Base-by-base conservation (phyloP, 2,113 vertebrate species). In the Orientallactaga bullata region DNA sequence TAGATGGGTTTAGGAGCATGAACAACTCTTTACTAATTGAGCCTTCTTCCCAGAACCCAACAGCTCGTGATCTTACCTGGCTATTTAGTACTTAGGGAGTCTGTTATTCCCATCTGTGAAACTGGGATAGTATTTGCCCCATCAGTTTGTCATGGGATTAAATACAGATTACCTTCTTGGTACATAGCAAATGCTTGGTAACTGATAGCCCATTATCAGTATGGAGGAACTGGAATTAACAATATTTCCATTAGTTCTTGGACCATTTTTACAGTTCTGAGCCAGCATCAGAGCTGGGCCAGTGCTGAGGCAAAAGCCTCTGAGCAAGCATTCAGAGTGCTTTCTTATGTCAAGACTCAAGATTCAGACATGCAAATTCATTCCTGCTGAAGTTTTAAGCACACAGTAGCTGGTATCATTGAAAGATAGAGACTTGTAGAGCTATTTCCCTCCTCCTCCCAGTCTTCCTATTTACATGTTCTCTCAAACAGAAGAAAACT, bases 231-330 rank as follows among this genome's bases (percentile, higher is more conserved):
- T 9, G 47, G 74, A 47, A 8, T 10, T 47, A 28, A 30, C 39
- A 11, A 1, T 5, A 1, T 55, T 55, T n/a, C n/a, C 51, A 30
- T 32, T 1, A 26, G 5, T 17, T 20, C 37, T 13, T 18, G 1
- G 7, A 68, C 12, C 42, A 3, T 24, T 42, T 51, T 61, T 51
- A 60, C 17, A 5, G 65, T 20, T 21, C 58, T 32, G 37, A 58
- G 72, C 17, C 30, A 9, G 20, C 0, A 4, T 37, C 2, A 1
- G 32, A 28, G 11, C 1, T 5, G 0, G 6, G 17, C 18, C 11
- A 32, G 17, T 9, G 39, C 65, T 0, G 1, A 32, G 63, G 35
- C 68, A 15, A 10, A 51, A 16, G 12, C 9, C 23, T n/a, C 39
- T 0, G 10, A 35, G 30, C 30, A 0, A 0, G 35, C 4, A 0